Evolutionary conservation across 2,797 vertebrate genomes (phyloP).

Genomic region (Chlorospingus semifuscus): DNA sequence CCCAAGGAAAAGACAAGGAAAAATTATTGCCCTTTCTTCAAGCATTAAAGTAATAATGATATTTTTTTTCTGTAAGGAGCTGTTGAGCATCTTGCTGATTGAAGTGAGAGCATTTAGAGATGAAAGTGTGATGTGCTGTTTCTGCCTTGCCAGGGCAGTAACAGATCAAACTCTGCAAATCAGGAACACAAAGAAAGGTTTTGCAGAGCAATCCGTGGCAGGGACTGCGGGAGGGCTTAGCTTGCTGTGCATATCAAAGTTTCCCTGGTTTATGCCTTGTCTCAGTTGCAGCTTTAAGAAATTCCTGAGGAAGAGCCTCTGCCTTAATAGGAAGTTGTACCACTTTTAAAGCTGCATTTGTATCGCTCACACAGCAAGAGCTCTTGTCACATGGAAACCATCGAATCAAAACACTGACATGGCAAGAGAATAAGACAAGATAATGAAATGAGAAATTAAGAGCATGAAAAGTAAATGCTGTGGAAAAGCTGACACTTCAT

Average conservation of each 20-base stretch:
- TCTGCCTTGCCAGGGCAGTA: neutral
- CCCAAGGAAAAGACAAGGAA: neutral
- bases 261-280: neutral
- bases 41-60: neutral
- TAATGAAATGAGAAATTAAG: constrained; percentile 71
- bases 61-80: neutral
- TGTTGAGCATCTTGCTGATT: neutral
- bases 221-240: constrained; percentile 37
- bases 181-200: neutral
- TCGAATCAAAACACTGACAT: constrained; percentile 62
- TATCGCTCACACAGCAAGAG: constrained; percentile 29
- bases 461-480: constrained; percentile 39
- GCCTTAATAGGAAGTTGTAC: constrained; percentile 32
- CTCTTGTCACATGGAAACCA: constrained; percentile 56
- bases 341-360: constrained; percentile 36
- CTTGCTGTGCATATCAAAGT: constrained; percentile 51
- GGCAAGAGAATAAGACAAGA: constrained; percentile 53
- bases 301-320: constrained; percentile 17
- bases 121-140: neutral
- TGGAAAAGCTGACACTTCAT: constrained; percentile 66
- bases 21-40: neutral
- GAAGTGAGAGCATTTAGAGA: neutral
- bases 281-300: constrained; percentile 30
- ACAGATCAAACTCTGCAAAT: constrained; percentile 8
- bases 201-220: neutral